Evolutionary conservation across 2,113 vertebrate genomes (phyloP).

Genomic region (Prochilodus magdalenae): DNA sequence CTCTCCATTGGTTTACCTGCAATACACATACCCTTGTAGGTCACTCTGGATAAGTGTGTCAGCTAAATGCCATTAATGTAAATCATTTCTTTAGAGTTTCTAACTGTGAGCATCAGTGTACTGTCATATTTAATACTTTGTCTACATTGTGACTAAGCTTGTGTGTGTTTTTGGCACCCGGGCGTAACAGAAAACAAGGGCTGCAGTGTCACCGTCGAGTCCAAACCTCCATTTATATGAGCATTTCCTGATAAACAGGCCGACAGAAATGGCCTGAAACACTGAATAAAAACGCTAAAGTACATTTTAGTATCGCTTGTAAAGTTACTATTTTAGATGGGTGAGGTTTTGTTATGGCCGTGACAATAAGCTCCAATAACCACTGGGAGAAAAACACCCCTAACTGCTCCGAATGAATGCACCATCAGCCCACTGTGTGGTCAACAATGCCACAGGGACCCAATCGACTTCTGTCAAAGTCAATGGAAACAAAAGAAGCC

Average conservation of each 20-base stretch:
- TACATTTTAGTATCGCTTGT: too few relatives aligned
- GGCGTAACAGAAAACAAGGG: too few relatives aligned
- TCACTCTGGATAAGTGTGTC: neutral
- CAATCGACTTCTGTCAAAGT: constrained; percentile 3
- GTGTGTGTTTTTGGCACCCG: too few relatives aligned
- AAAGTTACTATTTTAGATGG: too few relatives aligned
- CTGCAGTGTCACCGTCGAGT: too few relatives aligned
- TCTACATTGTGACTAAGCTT: too few relatives aligned
- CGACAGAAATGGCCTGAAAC: neutral
- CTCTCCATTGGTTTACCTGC: too few relatives aligned
- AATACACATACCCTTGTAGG: too few relatives aligned
- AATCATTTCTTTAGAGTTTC: neutral
- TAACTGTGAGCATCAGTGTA: neutral
- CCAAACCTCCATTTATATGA: neutral
- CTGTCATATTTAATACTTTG: neutral
- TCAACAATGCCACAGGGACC: constrained; percentile 19
- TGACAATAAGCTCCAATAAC: constrained; percentile 18
- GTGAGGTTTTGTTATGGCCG: neutral
- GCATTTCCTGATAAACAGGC: neutral
- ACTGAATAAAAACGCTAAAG: too few relatives aligned
- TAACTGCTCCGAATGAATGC: neutral
- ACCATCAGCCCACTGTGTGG: constrained; percentile 2
- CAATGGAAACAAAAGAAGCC: constrained; percentile 21
- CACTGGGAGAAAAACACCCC: constrained; percentile 25
- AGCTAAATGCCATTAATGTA: too few relatives aligned